These are phyloP conservation scores for Cydia fagiglandana DNA, from an alignment of 1,140 invertebrate species.

Conservation along the genomic window DNA sequence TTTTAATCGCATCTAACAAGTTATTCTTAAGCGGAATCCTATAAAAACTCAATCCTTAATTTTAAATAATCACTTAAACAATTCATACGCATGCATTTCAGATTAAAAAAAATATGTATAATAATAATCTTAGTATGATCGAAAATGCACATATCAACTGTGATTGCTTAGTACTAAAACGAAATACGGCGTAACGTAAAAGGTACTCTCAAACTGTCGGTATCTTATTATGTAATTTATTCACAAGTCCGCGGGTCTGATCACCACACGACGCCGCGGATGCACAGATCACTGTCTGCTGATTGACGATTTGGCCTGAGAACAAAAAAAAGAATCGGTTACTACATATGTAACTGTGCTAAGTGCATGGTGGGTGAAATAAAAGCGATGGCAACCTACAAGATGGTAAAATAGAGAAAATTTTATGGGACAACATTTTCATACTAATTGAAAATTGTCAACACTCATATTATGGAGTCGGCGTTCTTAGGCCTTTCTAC, in stretches of 20 bases:
- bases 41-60: slow-evolving; percentile 69
- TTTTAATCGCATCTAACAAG: slow-evolving; percentile 76
- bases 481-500: no score
- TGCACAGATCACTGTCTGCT: slow-evolving; percentile 57
- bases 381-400: no score
- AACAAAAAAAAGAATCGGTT: slow-evolving; percentile 46
- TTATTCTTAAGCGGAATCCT: slow-evolving; percentile 72
- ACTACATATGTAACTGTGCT: no score
- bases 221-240: slow-evolving; percentile 64
- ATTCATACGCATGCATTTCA: slow-evolving; percentile 65
- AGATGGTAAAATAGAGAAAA: no score
- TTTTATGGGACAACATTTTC: no score
- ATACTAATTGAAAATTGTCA: no score
- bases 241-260: slow-evolving; percentile 65
- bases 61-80: slow-evolving; percentile 71
- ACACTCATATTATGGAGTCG: no score
- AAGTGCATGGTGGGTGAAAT: no score
- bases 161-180: slow-evolving; percentile 55
- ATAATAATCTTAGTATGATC: slow-evolving; percentile 32
- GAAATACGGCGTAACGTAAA: slow-evolving; percentile 49
- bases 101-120: slow-evolving; percentile 72
- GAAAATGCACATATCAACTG: slow-evolving; percentile 66
- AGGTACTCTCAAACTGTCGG: slow-evolving; percentile 56
- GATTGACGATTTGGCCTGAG: slow-evolving; percentile 49
- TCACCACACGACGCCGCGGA: slow-evolving; percentile 63